These are phyloP conservation scores for Anaspis maculata DNA, from an alignment of 2,888 invertebrate genomes.

Conservation along the genomic window DNA sequence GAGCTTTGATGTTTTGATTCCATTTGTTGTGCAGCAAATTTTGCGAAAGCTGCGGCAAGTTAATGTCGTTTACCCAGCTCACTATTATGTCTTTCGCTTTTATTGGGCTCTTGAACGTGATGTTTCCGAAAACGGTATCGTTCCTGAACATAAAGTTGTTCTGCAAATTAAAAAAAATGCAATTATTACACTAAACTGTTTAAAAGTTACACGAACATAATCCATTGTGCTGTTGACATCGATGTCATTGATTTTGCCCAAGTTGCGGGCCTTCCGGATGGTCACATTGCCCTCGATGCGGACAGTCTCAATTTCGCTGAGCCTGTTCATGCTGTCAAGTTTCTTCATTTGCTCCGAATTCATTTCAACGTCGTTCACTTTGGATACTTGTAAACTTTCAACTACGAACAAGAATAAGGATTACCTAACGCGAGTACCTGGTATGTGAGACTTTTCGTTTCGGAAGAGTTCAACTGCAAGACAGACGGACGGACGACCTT, in stretches of 20 bases:
- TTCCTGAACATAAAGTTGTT: no score
- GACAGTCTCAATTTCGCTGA: conserved; percentile 20
- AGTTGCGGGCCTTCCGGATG: conserved; percentile 17
- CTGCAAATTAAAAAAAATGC: no score
- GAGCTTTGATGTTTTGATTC: conserved; percentile 26
- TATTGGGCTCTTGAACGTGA: conserved; percentile 23
- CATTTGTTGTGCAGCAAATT: conserved; percentile 25
- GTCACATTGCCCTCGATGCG: conserved; percentile 23
- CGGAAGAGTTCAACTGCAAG: no score
- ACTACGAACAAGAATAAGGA: no score
- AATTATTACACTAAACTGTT: no score
- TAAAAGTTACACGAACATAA: not conserved
- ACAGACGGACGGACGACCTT: no score
- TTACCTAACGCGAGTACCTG: no score
- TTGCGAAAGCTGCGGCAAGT: conserved; percentile 24
- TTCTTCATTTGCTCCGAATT: conserved; percentile 22
- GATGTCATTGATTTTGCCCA: conserved; percentile 23
- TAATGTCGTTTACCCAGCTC: conserved; percentile 25
- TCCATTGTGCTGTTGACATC: conserved; percentile 18
- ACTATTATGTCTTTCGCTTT: conserved; percentile 25
- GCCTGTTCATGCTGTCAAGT: conserved; percentile 19
- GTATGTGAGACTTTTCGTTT: no score
- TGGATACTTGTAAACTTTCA: conserved; percentile 17
- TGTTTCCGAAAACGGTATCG: conserved; percentile 16
- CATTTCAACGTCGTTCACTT: conserved; percentile 24